Evolutionary conservation across 2,797 vertebrate species (phyloP).

Genomic region (Eurystomus glaucurus): DNA sequence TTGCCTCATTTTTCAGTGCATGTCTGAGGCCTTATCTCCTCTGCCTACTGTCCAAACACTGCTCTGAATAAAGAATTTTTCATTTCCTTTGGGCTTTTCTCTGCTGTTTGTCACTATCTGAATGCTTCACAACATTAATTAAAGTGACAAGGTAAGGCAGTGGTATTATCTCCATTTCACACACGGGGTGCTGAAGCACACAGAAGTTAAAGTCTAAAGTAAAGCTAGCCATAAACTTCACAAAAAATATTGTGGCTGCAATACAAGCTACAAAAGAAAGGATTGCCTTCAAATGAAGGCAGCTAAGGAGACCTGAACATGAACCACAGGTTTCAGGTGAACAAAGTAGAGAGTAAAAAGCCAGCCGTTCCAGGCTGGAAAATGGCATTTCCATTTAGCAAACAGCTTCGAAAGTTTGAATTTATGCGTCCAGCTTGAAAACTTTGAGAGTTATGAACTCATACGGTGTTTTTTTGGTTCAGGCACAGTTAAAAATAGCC

Average conservation of each 20-base stretch:
- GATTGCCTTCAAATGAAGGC: accelerated
- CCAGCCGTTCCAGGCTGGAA: background rate
- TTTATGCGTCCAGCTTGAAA: background rate
- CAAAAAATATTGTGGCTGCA: accelerated
- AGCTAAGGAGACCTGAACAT: background rate
- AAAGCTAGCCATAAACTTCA: background rate
- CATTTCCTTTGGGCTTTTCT: conserved; percentile 72
- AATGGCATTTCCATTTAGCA: background rate
- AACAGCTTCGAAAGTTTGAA: background rate
- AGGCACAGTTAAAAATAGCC: background rate
- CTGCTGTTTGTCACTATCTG: conserved; percentile 47
- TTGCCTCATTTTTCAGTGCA: background rate
- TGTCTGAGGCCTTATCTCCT: conserved; percentile 65
- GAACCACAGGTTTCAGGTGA: background rate
- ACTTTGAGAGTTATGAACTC: accelerated
- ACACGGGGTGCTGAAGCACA: conserved; percentile 23
- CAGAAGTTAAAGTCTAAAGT: background rate
- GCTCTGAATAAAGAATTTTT: conserved; percentile 52
- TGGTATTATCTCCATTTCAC: conserved; percentile 49
- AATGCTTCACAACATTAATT: conserved; percentile 65
- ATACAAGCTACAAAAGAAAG: background rate
- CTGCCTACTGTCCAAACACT: conserved; percentile 44
- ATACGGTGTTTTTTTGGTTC: background rate
- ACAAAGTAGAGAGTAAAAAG: background rate
- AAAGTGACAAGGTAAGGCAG: conserved; percentile 57